Evolutionary conservation across 2,888 invertebrate genomes (phyloP).

Genomic region (Julus scanicus): DNA sequence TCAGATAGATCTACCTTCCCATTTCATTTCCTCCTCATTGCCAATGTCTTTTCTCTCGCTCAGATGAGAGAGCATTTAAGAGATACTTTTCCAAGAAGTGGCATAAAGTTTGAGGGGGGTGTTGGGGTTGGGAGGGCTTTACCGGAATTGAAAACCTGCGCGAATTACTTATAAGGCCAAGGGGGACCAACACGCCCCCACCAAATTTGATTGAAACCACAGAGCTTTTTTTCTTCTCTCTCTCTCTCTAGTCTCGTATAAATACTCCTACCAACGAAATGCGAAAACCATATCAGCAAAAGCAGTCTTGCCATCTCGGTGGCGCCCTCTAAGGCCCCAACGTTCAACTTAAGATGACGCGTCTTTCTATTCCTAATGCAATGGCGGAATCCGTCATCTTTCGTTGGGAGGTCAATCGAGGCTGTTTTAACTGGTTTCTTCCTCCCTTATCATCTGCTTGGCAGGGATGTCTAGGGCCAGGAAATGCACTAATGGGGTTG

Average conservation of each 20-base stretch:
- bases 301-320: neutral
- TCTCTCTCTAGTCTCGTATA: constrained; percentile 41
- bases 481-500: constrained; percentile 27
- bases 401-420: neutral
- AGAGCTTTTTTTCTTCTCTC: constrained; percentile 15
- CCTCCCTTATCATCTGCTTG: constrained; percentile 21
- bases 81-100: constrained; percentile 45
- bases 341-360: neutral
- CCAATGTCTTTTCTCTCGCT: constrained; percentile 44
- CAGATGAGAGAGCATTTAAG: constrained; percentile 48
- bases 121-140: neutral
- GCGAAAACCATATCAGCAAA: neutral
- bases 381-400: neutral
- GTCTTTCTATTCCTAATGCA: neutral
- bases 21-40: constrained; percentile 31
- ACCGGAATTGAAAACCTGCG: constrained; percentile 36
- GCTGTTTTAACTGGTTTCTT: neutral
- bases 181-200: constrained; percentile 46
- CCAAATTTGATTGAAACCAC: constrained; percentile 51
- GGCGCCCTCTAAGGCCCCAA: neutral
- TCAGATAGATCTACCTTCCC: constrained; percentile 42
- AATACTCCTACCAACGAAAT: constrained; percentile 20
- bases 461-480: neutral
- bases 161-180: constrained; percentile 29
- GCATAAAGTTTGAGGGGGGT: constrained; percentile 34